These are phyloP conservation scores for Calidris pygmaea DNA, from an alignment of 2,113 vertebrate species.

Conservation along the genomic window DNA sequence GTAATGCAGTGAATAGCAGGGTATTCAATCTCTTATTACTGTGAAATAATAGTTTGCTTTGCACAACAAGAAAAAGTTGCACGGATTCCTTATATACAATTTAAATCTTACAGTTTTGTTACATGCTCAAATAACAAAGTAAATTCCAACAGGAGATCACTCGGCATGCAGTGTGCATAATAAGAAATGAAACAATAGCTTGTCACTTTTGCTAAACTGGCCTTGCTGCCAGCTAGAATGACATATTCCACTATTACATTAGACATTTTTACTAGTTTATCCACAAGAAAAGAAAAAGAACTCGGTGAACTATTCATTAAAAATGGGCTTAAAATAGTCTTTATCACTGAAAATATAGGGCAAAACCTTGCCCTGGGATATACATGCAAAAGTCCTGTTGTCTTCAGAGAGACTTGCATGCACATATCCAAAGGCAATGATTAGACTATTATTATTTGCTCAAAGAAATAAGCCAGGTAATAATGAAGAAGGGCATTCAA, in stretches of 20 bases:
- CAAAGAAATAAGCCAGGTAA: slow-evolving; percentile 27
- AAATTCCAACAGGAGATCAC: not conserved
- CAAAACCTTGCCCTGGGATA: slow-evolving; percentile 24
- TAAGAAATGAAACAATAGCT: not conserved
- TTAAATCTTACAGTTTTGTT: not conserved
- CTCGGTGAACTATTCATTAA: not conserved
- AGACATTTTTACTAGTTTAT: not conserved
- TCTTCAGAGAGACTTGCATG: not conserved
- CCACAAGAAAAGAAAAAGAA: not conserved
- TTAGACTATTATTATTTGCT: not conserved
- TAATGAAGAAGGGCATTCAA: slow-evolving; percentile 9
- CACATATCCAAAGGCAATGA: not conserved
- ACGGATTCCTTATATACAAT: not conserved
- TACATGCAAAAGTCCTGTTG: not conserved
- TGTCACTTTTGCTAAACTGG: not conserved
- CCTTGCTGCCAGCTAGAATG: not conserved
- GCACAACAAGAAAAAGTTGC: not conserved
- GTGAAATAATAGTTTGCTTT: not conserved
- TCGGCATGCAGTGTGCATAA: not conserved
- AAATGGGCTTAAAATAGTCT: not conserved
- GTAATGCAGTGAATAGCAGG: not conserved
- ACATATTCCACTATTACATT: not conserved
- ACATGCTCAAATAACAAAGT: not conserved
- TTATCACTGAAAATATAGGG: not conserved
- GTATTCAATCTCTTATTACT: not conserved